phyloP scores from a whole-genome alignment of 2,113 vertebrate genomes.

The Naja naja region DNA sequence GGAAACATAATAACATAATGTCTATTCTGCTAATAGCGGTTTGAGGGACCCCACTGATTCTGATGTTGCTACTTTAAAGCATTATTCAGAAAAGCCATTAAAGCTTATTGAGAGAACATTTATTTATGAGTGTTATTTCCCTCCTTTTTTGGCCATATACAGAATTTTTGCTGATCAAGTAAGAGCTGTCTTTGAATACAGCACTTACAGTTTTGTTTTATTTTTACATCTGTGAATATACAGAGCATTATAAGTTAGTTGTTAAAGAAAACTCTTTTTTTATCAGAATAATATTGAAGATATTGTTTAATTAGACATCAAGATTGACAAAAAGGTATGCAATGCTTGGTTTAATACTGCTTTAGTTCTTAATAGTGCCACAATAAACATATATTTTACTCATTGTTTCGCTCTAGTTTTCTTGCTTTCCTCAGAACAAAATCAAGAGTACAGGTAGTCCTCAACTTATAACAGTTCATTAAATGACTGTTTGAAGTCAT shows the following conservation, averaged over 20 bases:
- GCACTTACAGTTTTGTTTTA: neutral
- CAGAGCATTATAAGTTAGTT: neutral
- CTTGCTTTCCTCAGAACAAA: slow-evolving; percentile 55
- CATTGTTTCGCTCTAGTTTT: slow-evolving; percentile 40
- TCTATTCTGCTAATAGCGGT: slow-evolving; percentile 37
- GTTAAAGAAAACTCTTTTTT: neutral
- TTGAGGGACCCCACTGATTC: neutral
- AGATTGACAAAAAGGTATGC: slow-evolving; percentile 20
- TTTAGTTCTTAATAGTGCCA: slow-evolving; percentile 34
- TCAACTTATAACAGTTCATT: neutral
- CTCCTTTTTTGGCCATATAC: neutral
- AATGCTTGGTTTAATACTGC: slow-evolving; percentile 43
- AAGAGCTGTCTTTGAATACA: neutral
- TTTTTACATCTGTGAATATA: neutral
- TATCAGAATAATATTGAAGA: neutral
- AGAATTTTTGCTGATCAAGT: neutral
- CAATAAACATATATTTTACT: slow-evolving; percentile 61
- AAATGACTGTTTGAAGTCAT: neutral
- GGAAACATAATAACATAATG: slow-evolving; percentile 34
- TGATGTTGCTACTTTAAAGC: neutral
- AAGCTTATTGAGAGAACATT: slow-evolving; percentile 26
- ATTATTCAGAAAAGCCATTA: slow-evolving; percentile 48
- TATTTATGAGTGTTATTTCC: neutral
- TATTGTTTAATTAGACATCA: slow-evolving; percentile 44
- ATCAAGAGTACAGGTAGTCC: slow-evolving; percentile 46